phyloP scores from a whole-genome alignment of 2,797 vertebrate species.

The Bovichtus variegatus region DNA sequence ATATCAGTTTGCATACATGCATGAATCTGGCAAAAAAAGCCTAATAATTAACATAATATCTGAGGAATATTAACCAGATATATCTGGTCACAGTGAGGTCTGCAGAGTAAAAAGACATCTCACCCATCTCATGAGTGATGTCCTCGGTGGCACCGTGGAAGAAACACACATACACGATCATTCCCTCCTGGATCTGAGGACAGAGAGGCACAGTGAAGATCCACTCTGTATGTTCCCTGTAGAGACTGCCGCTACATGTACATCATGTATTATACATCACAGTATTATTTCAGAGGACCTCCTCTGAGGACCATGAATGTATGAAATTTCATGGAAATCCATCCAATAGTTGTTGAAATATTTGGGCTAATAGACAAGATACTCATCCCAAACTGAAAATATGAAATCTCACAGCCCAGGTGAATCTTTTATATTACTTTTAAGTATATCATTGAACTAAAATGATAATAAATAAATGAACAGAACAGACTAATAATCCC shows the following conservation, averaged over 20 bases:
- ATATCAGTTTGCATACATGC: background rate
- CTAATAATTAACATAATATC: background rate
- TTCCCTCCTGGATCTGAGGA: slow-evolving; percentile 87
- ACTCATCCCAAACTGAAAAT: too few species aligned
- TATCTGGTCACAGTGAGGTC: background rate
- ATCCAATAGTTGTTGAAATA: too few species aligned
- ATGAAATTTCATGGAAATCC: too few species aligned
- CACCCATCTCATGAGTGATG: slow-evolving; percentile 89
- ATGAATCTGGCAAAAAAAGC: background rate
- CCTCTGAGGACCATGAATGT: too few species aligned
- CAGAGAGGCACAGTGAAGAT: background rate
- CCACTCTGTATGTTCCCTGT: background rate
- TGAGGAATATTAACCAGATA: background rate
- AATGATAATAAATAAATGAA: too few species aligned
- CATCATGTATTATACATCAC: background rate
- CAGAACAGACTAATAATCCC: too few species aligned
- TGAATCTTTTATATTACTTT: too few species aligned
- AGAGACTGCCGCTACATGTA: background rate
- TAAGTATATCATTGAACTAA: too few species aligned
- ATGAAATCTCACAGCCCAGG: too few species aligned
- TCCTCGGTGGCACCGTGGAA: slow-evolving; percentile 88
- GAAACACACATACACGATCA: slow-evolving; percentile 93
- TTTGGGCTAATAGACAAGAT: too few species aligned
- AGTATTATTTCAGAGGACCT: background rate
- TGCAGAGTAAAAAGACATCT: slow-evolving; percentile 27